These are phyloP conservation scores for Trachythela sp. DNA, from an alignment of 64 coral and sea anemone genomes.

Conservation along the genomic window DNA sequence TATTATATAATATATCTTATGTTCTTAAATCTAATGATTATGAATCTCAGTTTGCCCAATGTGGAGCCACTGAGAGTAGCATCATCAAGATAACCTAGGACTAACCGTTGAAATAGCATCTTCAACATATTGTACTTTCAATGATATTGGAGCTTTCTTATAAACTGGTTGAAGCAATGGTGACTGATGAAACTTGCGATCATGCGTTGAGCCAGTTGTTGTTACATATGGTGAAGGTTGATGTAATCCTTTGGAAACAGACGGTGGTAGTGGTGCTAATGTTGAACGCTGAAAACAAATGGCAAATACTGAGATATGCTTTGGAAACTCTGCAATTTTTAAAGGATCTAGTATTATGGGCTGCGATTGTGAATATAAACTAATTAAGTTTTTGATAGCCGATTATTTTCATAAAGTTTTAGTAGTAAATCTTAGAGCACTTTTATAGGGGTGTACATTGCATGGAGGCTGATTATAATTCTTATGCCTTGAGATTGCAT, in stretches of 20 bases:
- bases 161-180: conserved; percentile 60
- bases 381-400: too few species aligned
- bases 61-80: too few species aligned
- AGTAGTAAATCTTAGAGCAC: too few species aligned
- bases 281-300: background rate
- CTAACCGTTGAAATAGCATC: conserved; percentile 82
- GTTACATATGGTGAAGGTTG: conserved; percentile 25
- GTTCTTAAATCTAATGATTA: too few species aligned
- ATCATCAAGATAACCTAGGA: too few species aligned
- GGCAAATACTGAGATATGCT: background rate
- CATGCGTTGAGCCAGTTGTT: conserved; percentile 82
- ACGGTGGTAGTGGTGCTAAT: background rate
- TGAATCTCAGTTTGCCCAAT: too few species aligned
- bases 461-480: too few species aligned
- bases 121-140: conserved; percentile 85
- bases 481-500: too few species aligned
- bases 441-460: too few species aligned
- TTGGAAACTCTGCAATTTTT: background rate
- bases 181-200: conserved; percentile 70
- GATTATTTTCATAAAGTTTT: too few species aligned
- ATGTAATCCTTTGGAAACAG: background rate
- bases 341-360: background rate
- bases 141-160: conserved; percentile 86
- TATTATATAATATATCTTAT: too few species aligned
- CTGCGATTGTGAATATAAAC: too few species aligned